These are phyloP conservation scores for Ambastaia sidthimunki DNA, from an alignment of 2,797 vertebrate species.

Conservation along the genomic window DNA sequence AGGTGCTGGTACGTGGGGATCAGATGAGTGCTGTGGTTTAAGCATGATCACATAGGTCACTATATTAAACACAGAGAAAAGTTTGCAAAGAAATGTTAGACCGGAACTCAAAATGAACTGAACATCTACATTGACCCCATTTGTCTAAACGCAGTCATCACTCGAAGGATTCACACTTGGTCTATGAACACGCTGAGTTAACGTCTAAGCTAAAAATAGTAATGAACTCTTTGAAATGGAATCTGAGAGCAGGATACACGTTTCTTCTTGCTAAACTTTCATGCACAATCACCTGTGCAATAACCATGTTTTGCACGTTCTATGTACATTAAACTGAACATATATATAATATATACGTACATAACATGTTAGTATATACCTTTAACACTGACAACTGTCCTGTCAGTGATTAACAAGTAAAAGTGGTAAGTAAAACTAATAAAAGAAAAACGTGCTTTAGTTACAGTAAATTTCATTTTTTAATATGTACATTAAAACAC, in stretches of 20 bases:
- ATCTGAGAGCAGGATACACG: neutral
- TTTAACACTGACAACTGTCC: no score
- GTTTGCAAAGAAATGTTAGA: neutral
- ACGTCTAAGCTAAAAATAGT: conserved; percentile 28
- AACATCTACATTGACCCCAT: neutral
- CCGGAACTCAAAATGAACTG: neutral
- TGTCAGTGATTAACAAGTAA: no score
- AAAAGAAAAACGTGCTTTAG: no score
- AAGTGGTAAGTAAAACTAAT: no score
- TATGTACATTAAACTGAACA: neutral
- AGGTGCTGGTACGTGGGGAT: conserved; percentile 54
- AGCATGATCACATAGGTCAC: neutral
- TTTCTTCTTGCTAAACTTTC: neutral
- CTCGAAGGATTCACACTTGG: conserved; percentile 10
- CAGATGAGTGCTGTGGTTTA: conserved; percentile 32
- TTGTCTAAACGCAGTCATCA: neutral
- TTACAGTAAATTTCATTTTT: no score
- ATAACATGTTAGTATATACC: no score
- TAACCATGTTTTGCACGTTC: neutral
- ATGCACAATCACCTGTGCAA: neutral
- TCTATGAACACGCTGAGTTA: conserved; percentile 11
- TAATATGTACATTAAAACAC: no score
- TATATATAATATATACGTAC: no score
- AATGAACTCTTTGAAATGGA: conserved; percentile 15
- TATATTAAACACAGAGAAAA: neutral